Conservation (phyloP, 2,888 invertebrate species). For the Ditylenchus weischeri region DNA sequence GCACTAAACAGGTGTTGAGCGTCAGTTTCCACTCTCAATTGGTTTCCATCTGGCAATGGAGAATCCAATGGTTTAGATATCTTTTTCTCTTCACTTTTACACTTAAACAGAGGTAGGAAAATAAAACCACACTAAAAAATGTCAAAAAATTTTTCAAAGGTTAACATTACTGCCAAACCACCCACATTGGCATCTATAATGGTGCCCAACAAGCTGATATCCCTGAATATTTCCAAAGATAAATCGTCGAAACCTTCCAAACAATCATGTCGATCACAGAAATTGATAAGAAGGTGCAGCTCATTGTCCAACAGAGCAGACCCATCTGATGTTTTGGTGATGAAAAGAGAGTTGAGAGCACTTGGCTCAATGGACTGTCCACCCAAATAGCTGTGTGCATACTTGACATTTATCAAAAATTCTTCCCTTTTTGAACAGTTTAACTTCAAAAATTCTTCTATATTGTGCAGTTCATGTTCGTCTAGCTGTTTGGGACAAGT, state of each 20-base stretch:
- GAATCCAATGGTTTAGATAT: no score
- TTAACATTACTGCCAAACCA: not conserved
- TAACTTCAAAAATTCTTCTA: slow-evolving; percentile 22
- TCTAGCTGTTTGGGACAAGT: slow-evolving; percentile 18
- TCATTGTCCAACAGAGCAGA: slow-evolving; percentile 4
- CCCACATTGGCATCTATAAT: not conserved
- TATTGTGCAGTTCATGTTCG: slow-evolving; percentile 14
- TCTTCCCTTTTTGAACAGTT: slow-evolving; percentile 23
- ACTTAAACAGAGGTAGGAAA: slow-evolving; percentile 27
- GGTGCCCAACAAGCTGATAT: slow-evolving; percentile 35
- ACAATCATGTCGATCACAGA: slow-evolving; percentile 30
- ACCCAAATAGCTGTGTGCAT: slow-evolving; percentile 13
- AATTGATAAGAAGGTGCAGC: slow-evolving; percentile 23
- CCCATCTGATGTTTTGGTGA: slow-evolving; percentile 11
- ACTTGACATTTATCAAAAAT: slow-evolving; percentile 8
- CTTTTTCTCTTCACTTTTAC: slow-evolving; percentile 11
- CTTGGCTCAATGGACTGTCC: not conserved
- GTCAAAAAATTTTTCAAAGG: slow-evolving; percentile 1
- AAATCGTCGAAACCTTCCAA: slow-evolving; percentile 10
- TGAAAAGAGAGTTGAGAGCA: not conserved
- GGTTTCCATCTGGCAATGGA: no score
- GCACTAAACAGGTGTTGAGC: no score
- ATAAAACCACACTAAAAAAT: slow-evolving; percentile 24
- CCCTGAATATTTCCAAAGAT: slow-evolving; percentile 32
- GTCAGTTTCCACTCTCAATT: no score